phyloP scores from a whole-genome alignment of 2,888 invertebrate genomes.

The Xestobium rufovillosum region DNA sequence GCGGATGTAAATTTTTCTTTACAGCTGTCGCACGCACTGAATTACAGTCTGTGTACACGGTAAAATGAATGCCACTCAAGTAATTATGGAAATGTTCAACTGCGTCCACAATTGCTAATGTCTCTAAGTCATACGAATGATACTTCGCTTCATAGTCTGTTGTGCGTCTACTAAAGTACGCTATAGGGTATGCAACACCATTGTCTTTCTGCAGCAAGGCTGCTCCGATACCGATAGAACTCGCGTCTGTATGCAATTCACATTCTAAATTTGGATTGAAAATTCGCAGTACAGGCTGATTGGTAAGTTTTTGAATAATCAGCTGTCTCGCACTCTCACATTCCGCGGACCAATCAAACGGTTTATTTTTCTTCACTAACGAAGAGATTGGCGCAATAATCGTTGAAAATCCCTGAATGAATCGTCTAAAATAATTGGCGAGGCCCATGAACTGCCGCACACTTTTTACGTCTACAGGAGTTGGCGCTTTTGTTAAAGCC shows the following conservation, averaged over 20 bases:
- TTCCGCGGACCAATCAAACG: slow-evolving; percentile 17
- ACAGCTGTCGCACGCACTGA: slow-evolving; percentile 20
- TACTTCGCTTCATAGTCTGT: slow-evolving; percentile 20
- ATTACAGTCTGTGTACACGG: slow-evolving; percentile 28
- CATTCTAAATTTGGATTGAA: slow-evolving; percentile 12
- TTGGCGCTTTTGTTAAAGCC: slow-evolving; percentile 17
- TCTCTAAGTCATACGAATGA: slow-evolving; percentile 25
- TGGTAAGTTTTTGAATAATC: too few species aligned
- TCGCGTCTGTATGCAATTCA: slow-evolving; percentile 19
- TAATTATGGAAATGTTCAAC: slow-evolving; percentile 21
- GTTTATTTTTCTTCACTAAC: slow-evolving; percentile 19
- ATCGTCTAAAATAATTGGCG: slow-evolving; percentile 17
- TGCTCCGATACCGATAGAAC: slow-evolving; percentile 15
- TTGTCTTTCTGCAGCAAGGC: slow-evolving; percentile 17
- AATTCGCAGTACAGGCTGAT: too few species aligned
- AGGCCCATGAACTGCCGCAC: slow-evolving; percentile 22
- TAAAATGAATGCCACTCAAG: slow-evolving; percentile 21
- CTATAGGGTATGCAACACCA: slow-evolving; percentile 15
- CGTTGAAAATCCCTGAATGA: too few species aligned
- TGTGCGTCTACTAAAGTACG: slow-evolving; percentile 21
- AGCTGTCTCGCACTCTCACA: slow-evolving; percentile 15
- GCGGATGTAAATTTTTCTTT: slow-evolving; percentile 20
- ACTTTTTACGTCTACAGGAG: slow-evolving; percentile 20
- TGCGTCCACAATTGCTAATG: slow-evolving; percentile 22
- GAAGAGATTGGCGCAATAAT: too few species aligned